phyloP scores from a whole-genome alignment of 1,140 invertebrate species.

The Kradibia gibbosae region DNA sequence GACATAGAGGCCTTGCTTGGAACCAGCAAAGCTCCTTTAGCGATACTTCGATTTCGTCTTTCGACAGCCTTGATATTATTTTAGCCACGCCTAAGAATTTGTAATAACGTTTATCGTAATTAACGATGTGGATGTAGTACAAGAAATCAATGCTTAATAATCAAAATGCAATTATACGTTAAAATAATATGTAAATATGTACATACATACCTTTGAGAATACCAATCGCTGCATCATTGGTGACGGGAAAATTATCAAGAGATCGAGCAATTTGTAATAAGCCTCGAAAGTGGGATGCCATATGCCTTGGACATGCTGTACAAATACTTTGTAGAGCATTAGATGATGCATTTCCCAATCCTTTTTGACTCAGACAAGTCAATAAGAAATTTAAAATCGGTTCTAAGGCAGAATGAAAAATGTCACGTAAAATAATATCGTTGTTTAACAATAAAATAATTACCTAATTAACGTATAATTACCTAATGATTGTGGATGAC shows the following conservation, averaged over 20 bases:
- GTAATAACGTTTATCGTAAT: constrained; percentile 37
- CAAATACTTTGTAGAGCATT: constrained; percentile 84
- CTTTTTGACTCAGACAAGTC: constrained; percentile 80
- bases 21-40: constrained; percentile 86
- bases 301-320: constrained; percentile 83
- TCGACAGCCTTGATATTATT: constrained; percentile 77
- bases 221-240: constrained; percentile 85
- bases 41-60: constrained; percentile 78
- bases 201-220: constrained; percentile 83
- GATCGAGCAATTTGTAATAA: constrained; percentile 87
- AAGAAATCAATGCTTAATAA: background rate
- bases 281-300: constrained; percentile 85
- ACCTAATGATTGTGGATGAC: constrained; percentile 85
- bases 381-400: constrained; percentile 87
- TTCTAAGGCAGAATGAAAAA: constrained; percentile 71
- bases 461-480: constrained; percentile 44
- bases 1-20: constrained; percentile 80
- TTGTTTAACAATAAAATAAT: background rate
- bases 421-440: background rate
- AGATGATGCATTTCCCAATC: constrained; percentile 84
- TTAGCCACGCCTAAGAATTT: constrained; percentile 75
- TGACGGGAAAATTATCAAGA: constrained; percentile 85
- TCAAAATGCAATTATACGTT: background rate
- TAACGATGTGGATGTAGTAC: background rate
- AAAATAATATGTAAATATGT: no score